phyloP scores from a whole-genome alignment of 2,888 invertebrate species.

The Lepidochrysops patricia region DNA sequence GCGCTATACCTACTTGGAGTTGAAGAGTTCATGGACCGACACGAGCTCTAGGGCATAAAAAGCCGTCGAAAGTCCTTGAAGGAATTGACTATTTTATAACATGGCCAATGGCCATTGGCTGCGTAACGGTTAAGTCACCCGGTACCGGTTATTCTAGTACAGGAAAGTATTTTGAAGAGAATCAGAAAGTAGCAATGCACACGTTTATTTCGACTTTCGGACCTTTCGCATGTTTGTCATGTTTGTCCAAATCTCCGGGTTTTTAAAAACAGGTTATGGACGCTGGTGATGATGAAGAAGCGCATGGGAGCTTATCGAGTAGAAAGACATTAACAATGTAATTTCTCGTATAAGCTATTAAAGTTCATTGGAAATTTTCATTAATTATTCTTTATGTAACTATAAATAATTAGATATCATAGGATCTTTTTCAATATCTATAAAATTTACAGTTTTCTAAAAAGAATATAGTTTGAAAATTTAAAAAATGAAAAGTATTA shows the following conservation, averaged over 20 bases:
- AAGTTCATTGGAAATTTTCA: no score
- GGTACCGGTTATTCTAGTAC: constrained; percentile 11
- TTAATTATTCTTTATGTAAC: no score
- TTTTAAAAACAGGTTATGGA: background rate
- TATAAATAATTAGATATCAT: no score
- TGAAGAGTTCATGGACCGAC: background rate
- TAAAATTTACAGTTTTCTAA: no score
- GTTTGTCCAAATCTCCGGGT: background rate
- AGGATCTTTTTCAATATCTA: no score
- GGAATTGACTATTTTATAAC: constrained; percentile 6
- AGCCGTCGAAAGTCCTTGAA: background rate
- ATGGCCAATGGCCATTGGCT: background rate
- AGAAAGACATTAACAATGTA: no score
- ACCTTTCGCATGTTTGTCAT: background rate
- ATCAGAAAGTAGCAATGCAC: background rate
- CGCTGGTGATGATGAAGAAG: no score
- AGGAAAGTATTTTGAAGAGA: constrained; percentile 2
- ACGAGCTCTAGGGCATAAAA: background rate
- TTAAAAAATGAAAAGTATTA: no score
- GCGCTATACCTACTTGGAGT: background rate
- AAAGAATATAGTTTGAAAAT: no score
- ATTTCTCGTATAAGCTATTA: no score
- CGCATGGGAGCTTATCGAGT: no score
- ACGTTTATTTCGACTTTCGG: background rate
- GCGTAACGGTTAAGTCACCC: constrained; percentile 6